phyloP scores from a whole-genome alignment of 2,888 invertebrate genomes.

The Catocala nupta region DNA sequence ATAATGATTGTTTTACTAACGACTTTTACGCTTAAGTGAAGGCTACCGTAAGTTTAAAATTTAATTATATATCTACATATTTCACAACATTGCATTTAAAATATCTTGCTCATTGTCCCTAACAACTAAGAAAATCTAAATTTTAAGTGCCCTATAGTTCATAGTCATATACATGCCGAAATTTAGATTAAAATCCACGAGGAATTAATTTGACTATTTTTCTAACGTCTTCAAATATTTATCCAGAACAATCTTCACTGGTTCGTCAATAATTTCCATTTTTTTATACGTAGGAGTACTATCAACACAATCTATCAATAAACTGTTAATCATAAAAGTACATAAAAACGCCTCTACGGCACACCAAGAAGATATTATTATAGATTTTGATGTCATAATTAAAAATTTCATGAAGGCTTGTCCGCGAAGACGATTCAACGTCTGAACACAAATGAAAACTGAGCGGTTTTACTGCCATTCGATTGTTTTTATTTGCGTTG shows the following conservation, averaged over 20 bases:
- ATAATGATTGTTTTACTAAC: no score
- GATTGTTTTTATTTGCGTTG: conserved; percentile 42
- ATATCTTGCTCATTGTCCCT: not conserved
- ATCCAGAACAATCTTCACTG: conserved; percentile 54
- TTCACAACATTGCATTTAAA: no score
- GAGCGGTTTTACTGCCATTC: conserved; percentile 37
- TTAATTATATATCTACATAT: no score
- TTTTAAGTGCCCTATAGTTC: conserved; percentile 56
- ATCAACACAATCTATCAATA: conserved; percentile 1
- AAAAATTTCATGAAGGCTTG: conserved; percentile 3
- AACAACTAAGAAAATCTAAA: not conserved
- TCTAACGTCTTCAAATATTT: conserved; percentile 57
- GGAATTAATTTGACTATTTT: conserved; percentile 44
- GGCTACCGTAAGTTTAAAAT: no score
- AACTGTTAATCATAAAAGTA: conserved; percentile 16
- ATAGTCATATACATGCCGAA: conserved; percentile 69
- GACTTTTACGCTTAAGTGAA: no score
- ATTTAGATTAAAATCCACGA: conserved; percentile 61
- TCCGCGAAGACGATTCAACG: conserved; percentile 37
- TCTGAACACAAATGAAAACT: conserved; percentile 53
- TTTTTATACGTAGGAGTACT: conserved; percentile 8
- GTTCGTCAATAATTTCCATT: conserved; percentile 36
- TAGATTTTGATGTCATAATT: conserved; percentile 24
- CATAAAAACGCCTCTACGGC: conserved; percentile 9
- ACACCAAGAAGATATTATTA: conserved; percentile 11